Conservation (phyloP, 2,888 invertebrate species). For the Xanthostigma xanthostigma region DNA sequence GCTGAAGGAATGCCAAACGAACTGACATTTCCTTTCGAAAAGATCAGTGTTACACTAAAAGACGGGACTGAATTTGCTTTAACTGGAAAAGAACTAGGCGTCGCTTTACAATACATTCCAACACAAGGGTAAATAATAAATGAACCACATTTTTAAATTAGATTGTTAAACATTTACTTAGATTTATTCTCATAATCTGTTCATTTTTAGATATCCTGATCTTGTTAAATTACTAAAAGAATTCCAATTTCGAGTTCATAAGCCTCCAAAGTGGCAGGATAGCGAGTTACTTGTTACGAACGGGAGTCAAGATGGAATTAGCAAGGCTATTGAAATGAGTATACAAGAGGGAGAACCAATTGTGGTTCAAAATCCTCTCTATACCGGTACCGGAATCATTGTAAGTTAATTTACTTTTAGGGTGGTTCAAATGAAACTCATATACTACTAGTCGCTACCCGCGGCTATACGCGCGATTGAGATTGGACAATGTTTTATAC, state of each 20-base stretch:
- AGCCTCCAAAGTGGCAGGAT: conserved; percentile 45
- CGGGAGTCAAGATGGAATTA: conserved; percentile 66
- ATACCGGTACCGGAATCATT: conserved; percentile 51
- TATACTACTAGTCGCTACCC: too few species aligned
- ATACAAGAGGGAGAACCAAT: conserved; percentile 55
- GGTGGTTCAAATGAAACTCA: too few species aligned
- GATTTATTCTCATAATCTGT: not conserved
- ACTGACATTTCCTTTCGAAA: conserved; percentile 50
- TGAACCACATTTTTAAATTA: not conserved
- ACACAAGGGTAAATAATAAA: conserved; percentile 43
- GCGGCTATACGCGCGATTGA: too few species aligned
- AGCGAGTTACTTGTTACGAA: conserved; percentile 51
- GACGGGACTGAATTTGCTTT: conserved; percentile 37
- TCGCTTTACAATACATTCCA: conserved; percentile 60
- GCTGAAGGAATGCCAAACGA: conserved; percentile 66
- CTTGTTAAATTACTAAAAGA: conserved; percentile 42
- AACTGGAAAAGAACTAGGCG: conserved; percentile 40
- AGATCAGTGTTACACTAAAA: conserved; percentile 40
- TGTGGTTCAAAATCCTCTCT: conserved; percentile 52
- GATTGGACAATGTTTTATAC: too few species aligned
- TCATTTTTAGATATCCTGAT: conserved; percentile 33
- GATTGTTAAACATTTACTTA: not conserved
- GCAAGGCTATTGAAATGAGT: conserved; percentile 56
- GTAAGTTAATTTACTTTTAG: conserved; percentile 30
- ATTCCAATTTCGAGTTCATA: conserved; percentile 46